phyloP scores from a whole-genome alignment of 2,797 vertebrate species.

The Neoniphon sammara region DNA sequence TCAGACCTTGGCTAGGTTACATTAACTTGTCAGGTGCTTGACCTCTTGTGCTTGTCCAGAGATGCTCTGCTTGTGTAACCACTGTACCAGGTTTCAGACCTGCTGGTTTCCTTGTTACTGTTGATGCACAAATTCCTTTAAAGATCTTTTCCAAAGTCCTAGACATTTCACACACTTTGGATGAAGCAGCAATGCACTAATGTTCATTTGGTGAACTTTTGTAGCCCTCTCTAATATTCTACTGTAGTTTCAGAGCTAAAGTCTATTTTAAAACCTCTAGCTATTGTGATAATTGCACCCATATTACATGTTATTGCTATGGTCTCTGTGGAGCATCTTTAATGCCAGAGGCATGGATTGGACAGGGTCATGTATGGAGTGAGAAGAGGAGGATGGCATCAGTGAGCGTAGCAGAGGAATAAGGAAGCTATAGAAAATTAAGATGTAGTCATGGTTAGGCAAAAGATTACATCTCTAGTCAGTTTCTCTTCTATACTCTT shows the following conservation, averaged over 20 bases:
- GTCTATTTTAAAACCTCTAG: background rate
- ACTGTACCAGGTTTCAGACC: background rate
- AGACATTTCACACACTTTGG: background rate
- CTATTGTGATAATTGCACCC: conserved; percentile 13
- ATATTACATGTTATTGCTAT: background rate
- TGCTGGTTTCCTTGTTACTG: background rate
- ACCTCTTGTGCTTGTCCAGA: conserved; percentile 6
- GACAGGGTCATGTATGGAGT: background rate
- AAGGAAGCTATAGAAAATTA: background rate
- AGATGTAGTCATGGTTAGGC: background rate
- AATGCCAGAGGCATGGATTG: conserved; percentile 1
- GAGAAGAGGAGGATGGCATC: background rate
- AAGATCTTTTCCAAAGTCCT: background rate
- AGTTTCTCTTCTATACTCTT: background rate
- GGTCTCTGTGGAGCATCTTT: conserved; percentile 11
- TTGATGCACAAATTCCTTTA: background rate
- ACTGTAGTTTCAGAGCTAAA: conserved; percentile 1
- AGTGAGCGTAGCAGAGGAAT: background rate
- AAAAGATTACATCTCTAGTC: background rate
- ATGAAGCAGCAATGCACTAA: background rate
- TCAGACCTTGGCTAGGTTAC: conserved; percentile 15
- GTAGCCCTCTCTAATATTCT: background rate
- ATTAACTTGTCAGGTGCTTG: conserved; percentile 20
- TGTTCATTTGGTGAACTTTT: background rate
- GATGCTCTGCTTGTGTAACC: background rate